A percentile compares a stretch with the other conserved stretches of the same genome.
phyloP scores from a whole-genome alignment of 2,113 vertebrate species.

The Lamprotornis superbus region DNA sequence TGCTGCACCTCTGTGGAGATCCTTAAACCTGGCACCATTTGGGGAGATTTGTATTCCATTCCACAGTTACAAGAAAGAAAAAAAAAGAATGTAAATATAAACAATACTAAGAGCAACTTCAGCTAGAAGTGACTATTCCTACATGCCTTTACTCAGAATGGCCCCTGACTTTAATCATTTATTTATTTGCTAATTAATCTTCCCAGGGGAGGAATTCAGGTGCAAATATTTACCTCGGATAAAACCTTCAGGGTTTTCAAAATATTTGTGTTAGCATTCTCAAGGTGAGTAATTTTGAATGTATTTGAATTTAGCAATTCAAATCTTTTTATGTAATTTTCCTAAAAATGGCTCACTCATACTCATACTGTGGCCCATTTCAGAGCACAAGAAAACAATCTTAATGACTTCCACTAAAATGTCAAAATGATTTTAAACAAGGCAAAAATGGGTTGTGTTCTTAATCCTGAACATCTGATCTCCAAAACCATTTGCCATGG shows the following conservation, averaged over 20 bases:
- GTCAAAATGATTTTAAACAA: conserved; percentile 25
- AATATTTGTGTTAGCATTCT: neutral
- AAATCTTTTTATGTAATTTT: neutral
- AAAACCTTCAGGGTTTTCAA: neutral
- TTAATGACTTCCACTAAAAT: neutral
- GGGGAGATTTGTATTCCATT: neutral
- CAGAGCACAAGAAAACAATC: neutral
- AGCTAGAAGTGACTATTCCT: neutral
- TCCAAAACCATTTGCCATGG: neutral
- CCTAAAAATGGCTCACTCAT: neutral
- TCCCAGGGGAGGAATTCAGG: neutral
- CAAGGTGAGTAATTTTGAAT: neutral
- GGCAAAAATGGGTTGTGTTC: neutral
- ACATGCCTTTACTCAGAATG: neutral
- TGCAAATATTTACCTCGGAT: neutral
- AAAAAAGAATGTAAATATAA: neutral
- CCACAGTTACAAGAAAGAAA: too few relatives aligned
- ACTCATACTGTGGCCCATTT: neutral
- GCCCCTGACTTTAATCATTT: neutral
- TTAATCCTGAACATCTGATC: conserved; percentile 10
- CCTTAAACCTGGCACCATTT: neutral
- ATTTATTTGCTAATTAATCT: neutral
- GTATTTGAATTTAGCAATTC: neutral
- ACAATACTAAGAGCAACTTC: neutral
- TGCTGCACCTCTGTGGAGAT: neutral